Percentiles rank a stretch among this genome's conserved stretches.
phyloP scores from a whole-genome alignment of 2,888 invertebrate species.

The Ceramica pisi region DNA sequence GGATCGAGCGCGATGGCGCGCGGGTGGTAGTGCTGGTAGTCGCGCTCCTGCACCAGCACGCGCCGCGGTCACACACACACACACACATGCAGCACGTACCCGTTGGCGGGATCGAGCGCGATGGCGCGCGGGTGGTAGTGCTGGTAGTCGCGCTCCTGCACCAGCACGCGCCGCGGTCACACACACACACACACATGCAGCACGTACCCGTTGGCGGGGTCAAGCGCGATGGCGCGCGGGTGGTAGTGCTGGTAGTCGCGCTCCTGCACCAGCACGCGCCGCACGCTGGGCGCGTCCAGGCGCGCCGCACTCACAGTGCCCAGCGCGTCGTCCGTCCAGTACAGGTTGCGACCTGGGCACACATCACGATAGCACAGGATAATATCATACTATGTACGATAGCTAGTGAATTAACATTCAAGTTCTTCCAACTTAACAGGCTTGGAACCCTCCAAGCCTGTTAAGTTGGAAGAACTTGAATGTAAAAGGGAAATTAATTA shows the following conservation, averaged over 20 bases:
- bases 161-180: constrained; percentile 74
- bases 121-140: constrained; percentile 88
- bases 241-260: constrained; percentile 91
- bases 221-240: constrained; percentile 91
- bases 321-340: constrained; percentile 95
- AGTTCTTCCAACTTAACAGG: too few species aligned
- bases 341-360: constrained; percentile 91
- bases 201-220: constrained; percentile 90
- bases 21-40: constrained; percentile 91
- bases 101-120: constrained; percentile 92
- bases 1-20: constrained; percentile 93
- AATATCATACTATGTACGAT: too few species aligned
- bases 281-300: constrained; percentile 89
- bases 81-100: too few species aligned
- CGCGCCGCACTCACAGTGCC: constrained; percentile 93
- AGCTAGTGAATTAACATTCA: too few species aligned
- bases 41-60: constrained; percentile 91
- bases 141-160: constrained; percentile 89
- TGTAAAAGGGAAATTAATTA: too few species aligned
- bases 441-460: too few species aligned
- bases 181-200: too few species aligned
- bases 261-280: constrained; percentile 91
- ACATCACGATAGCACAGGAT: not conserved
- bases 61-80: too few species aligned
- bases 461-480: too few species aligned